Evolutionary conservation across 2,888 invertebrate genomes (phyloP).

Genomic region (Epirrhoe tristata): DNA sequence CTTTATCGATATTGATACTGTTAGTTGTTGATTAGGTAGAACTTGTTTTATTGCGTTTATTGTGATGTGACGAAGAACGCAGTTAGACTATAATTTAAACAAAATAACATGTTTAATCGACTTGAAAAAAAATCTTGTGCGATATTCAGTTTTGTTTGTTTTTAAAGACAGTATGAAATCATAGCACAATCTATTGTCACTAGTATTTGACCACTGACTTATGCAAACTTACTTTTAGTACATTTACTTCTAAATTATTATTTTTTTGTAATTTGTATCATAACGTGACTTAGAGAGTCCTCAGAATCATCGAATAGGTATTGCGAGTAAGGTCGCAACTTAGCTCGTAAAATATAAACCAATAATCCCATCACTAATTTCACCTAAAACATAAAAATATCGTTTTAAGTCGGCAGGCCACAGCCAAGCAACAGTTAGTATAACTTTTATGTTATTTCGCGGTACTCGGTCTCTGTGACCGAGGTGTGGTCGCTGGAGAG

Average conservation of each 20-base stretch:
- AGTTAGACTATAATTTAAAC: not conserved
- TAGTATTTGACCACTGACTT: no score
- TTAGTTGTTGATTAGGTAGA: constrained; percentile 23
- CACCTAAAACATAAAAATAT: constrained; percentile 59
- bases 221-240: no score
- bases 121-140: no score
- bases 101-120: no score
- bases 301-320: no score
- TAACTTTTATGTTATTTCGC: constrained; percentile 76
- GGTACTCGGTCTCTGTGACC: constrained; percentile 65
- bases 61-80: not conserved
- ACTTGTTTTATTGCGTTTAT: constrained; percentile 26
- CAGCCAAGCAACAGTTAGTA: constrained; percentile 66
- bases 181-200: no score
- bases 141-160: no score
- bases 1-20: constrained; percentile 35
- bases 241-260: no score
- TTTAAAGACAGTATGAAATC: no score
- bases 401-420: constrained; percentile 65
- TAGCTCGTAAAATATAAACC: not conserved
- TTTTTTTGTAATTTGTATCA: no score
- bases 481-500: constrained; percentile 35
- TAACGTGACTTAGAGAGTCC: no score
- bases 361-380: constrained; percentile 45
- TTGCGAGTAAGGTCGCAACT: no score